phyloP scores from a whole-genome alignment of 2,888 invertebrate genomes.

The Anoncus sp. region DNA sequence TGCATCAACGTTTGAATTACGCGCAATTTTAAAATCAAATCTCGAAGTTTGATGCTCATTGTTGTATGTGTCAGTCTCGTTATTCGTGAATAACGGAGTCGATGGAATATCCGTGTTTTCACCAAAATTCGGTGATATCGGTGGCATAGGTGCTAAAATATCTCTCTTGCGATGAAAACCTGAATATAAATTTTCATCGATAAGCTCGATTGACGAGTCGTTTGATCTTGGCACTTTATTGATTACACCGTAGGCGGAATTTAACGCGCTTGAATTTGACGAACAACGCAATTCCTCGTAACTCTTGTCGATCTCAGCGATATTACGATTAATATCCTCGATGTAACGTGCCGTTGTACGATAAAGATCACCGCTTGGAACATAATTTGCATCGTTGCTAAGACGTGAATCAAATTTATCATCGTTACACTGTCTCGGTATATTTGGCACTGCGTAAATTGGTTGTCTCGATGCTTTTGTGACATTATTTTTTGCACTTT shows the following conservation, averaged over 20 bases:
- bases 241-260: slow-evolving; percentile 74
- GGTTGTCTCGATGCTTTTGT: slow-evolving; percentile 67
- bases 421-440: slow-evolving; percentile 58
- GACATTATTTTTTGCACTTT: neutral
- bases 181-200: slow-evolving; percentile 63
- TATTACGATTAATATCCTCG: slow-evolving; percentile 79
- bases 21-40: slow-evolving; percentile 58
- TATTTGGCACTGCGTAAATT: slow-evolving; percentile 77
- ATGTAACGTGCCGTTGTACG: slow-evolving; percentile 78
- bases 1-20: slow-evolving; percentile 27
- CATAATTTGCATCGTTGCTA: slow-evolving; percentile 75
- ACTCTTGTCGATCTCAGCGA: slow-evolving; percentile 79
- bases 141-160: slow-evolving; percentile 78
- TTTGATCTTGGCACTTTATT: slow-evolving; percentile 70
- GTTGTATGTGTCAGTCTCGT: slow-evolving; percentile 30
- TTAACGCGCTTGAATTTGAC: slow-evolving; percentile 60
- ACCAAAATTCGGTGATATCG: slow-evolving; percentile 74
- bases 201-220: slow-evolving; percentile 43
- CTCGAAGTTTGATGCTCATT: slow-evolving; percentile 29
- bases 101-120: slow-evolving; percentile 62
- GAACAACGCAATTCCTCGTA: slow-evolving; percentile 75
- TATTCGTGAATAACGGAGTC: slow-evolving; percentile 27
- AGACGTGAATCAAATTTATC: slow-evolving; percentile 37
- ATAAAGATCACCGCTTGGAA: slow-evolving; percentile 78
- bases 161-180: slow-evolving; percentile 73